Evolutionary conservation across 2,797 vertebrate genomes (phyloP).

Genomic region (Acanthornis magna): DNA sequence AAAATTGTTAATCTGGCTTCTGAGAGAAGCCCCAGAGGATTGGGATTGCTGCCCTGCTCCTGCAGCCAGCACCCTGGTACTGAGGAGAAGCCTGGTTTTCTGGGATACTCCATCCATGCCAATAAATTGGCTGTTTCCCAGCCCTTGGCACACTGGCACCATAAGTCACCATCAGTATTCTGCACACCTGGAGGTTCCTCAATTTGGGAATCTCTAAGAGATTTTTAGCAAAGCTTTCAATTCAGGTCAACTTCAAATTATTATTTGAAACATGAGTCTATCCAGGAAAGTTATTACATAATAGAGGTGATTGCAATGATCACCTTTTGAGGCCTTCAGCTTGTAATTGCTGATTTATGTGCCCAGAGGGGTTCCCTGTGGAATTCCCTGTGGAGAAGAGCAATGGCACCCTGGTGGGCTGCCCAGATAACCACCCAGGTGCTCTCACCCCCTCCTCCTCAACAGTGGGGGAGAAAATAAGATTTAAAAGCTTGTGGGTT

Average conservation of each 20-base stretch:
- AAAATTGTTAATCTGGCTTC: background rate
- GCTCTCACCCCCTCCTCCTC: background rate
- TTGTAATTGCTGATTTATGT: background rate
- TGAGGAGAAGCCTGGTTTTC: background rate
- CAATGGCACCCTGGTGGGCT: background rate
- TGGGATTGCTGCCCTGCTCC: background rate
- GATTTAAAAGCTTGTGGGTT: background rate
- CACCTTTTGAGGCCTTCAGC: background rate
- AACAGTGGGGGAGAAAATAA: background rate
- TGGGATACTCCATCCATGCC: background rate
- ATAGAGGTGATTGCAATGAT: rapidly evolving
- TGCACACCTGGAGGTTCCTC: background rate
- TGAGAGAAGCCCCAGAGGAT: background rate
- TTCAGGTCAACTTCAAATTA: background rate
- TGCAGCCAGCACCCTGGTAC: background rate
- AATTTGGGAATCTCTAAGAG: background rate
- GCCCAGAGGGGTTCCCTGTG: background rate
- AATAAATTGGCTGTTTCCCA: background rate
- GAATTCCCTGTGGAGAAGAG: background rate
- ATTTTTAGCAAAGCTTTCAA: background rate
- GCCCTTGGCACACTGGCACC: background rate
- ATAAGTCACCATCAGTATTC: background rate
- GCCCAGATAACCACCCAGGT: background rate
- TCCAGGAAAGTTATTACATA: background rate
- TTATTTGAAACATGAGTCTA: background rate